A percentile compares a stretch with the other conserved stretches of the same genome.
phyloP scores from a whole-genome alignment of 2,888 invertebrate genomes.

The Teleogryllus oceanicus region DNA sequence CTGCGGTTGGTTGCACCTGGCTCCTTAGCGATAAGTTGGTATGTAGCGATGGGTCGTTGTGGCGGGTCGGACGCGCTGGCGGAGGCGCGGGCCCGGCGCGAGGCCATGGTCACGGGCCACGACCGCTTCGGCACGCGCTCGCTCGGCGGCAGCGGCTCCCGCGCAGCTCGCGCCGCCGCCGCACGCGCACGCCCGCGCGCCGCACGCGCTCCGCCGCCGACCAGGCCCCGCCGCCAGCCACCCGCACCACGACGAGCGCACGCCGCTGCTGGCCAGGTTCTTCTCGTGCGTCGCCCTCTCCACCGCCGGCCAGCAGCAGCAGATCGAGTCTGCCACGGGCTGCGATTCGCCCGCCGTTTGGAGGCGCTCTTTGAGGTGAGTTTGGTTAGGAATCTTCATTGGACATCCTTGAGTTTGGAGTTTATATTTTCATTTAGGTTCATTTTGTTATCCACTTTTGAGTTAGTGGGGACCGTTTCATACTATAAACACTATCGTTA shows the following conservation, averaged over 20 bases:
- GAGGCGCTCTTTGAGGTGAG: no score
- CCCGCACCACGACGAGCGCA: constrained; percentile 51
- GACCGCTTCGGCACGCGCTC: constrained; percentile 67
- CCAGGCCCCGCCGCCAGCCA: no score
- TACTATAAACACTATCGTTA: no score
- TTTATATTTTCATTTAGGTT: no score
- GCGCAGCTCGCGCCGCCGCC: constrained; percentile 48
- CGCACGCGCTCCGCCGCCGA: constrained; percentile 57
- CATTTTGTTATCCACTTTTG: no score
- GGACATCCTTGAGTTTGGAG: no score
- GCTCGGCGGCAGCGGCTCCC: constrained; percentile 51
- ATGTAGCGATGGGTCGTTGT: constrained; percentile 58
- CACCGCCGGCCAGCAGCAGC: neutral
- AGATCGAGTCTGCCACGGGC: neutral
- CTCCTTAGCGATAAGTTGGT: no score
- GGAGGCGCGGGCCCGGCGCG: constrained; percentile 53
- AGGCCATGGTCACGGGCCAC: constrained; percentile 69
- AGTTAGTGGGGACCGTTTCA: no score
- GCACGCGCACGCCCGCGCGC: constrained; percentile 51
- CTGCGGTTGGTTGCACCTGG: no score
- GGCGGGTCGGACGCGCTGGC: no score
- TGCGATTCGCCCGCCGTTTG: no score
- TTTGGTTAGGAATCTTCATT: no score
- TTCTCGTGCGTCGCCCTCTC: constrained; percentile 38
- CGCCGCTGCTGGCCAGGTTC: constrained; percentile 66